A percentile compares a stretch with the other conserved stretches of the same genome.
Evolutionary conservation across 2,888 invertebrate species (phyloP).

Genomic region (Orchesellides sinensis): DNA sequence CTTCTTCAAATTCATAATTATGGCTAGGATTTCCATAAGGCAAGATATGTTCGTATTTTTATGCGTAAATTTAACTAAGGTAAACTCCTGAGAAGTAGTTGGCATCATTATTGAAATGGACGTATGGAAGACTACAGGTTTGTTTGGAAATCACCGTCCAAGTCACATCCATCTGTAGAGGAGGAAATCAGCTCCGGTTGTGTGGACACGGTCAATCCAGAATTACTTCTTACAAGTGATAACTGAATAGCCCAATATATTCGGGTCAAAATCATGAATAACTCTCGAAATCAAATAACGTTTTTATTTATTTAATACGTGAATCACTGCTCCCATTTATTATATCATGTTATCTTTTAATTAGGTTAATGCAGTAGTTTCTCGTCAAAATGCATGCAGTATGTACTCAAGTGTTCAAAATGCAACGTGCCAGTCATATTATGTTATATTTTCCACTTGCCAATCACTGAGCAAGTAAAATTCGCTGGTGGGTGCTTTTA

Average conservation of each 20-base stretch:
- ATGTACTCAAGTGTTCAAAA: too few species aligned
- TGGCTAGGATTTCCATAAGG: too few species aligned
- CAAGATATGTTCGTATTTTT: too few species aligned
- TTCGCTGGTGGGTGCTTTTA: neutral
- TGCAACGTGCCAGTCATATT: too few species aligned
- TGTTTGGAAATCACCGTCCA: constrained; percentile 36
- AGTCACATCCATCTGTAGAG: constrained; percentile 19
- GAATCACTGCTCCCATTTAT: constrained; percentile 41
- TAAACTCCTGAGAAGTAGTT: neutral
- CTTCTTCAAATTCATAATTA: too few species aligned
- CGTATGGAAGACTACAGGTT: constrained; percentile 24
- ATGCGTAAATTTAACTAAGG: too few species aligned
- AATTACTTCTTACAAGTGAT: constrained; percentile 21
- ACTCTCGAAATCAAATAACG: neutral
- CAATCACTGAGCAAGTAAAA: neutral
- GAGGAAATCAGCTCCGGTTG: constrained; percentile 25
- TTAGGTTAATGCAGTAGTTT: too few species aligned
- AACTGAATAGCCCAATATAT: constrained; percentile 4
- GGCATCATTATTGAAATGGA: neutral
- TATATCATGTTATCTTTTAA: too few species aligned
- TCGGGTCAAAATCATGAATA: neutral
- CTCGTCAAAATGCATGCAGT: too few species aligned
- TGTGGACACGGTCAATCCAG: constrained; percentile 38
- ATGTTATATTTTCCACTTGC: too few species aligned
- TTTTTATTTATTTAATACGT: constrained; percentile 43